Evolutionary conservation across 2,888 invertebrate species (phyloP).

Genomic region (Agrotis exclamationis): DNA sequence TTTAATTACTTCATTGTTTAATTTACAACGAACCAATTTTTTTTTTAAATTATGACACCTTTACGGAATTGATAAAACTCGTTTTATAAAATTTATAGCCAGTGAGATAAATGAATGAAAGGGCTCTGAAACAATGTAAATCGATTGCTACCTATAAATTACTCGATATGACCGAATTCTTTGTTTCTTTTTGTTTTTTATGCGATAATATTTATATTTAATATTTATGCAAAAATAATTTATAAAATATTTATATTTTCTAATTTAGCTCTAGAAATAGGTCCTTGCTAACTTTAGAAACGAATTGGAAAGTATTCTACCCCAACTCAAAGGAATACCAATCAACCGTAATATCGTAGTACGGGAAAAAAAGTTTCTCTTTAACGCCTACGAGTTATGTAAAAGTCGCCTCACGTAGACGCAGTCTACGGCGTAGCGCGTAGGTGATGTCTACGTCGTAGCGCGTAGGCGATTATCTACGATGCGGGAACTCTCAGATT

Average conservation of each 20-base stretch:
- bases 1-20: constrained; percentile 7
- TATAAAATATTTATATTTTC: too few relatives aligned
- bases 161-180: too few relatives aligned
- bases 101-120: not conserved
- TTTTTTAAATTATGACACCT: not conserved
- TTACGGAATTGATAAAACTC: not conserved
- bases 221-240: too few relatives aligned
- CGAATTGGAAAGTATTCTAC: not conserved
- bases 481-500: constrained; percentile 3
- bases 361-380: constrained; percentile 23
- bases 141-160: too few relatives aligned
- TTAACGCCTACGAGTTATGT: constrained; percentile 20
- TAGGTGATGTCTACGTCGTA: constrained; percentile 40
- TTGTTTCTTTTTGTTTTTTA: too few relatives aligned
- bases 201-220: too few relatives aligned
- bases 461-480: constrained; percentile 32
- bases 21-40: not conserved
- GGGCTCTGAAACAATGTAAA: too few relatives aligned
- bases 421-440: constrained; percentile 44
- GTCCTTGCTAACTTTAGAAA: not conserved
- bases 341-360: constrained; percentile 8
- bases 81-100: not conserved
- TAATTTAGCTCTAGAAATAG: too few relatives aligned
- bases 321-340: not conserved
- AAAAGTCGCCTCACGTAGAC: constrained; percentile 32